Evolutionary conservation across 2,888 invertebrate genomes (phyloP), one percentile per base, ranked within the genome.

Genomic region (Zygothrica quintamaculata): DNA sequence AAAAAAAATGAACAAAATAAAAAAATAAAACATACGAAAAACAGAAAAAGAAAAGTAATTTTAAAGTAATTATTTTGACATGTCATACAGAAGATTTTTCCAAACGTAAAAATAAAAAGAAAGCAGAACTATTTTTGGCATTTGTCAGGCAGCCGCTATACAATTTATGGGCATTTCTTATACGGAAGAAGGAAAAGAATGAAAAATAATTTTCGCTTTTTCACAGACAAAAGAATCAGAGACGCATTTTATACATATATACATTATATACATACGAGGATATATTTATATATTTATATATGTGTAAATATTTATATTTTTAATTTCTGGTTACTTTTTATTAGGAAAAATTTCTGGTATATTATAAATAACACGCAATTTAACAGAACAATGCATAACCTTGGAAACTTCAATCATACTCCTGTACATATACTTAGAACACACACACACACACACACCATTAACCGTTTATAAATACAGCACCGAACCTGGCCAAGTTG

Each of bases 401-500:
- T 73, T 73, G 61, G 37, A 12, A 73, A 69, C 59, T 60, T 72
- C 18, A 46, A 59, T 37, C 31, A 22, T 3, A 3, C 5, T 22
- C 18, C 3, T 22, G n/a, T 4, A 26, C 8, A 26, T 26, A 26
- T 26, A 26, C 8, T 6, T 26, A 26, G 26, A 31, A 15, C 34
- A 18, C 42, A 12, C 15, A 4, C 11, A 52, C 22, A 37, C 22
- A 36, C 43, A 40, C 26, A 15, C 9, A 16, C 13, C 37, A 26
- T 22, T 43, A 6, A 8, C 36, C 26, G 25, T 44, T 15, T 48
- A 31, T 15, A 29, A 40, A 34, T 25, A 26, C 1, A 56, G 46
- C 55, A 34, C 53, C 25, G 12, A 82, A 82, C 57, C 82, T 76
- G 80, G 80, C 77, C 82, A 81, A 81, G 80, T 81, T 81, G 77